A percentile compares a stretch with the other conserved stretches of the same genome.
Conservation (phyloP, 2,113 vertebrate species). For the Salminus brasiliensis region DNA sequence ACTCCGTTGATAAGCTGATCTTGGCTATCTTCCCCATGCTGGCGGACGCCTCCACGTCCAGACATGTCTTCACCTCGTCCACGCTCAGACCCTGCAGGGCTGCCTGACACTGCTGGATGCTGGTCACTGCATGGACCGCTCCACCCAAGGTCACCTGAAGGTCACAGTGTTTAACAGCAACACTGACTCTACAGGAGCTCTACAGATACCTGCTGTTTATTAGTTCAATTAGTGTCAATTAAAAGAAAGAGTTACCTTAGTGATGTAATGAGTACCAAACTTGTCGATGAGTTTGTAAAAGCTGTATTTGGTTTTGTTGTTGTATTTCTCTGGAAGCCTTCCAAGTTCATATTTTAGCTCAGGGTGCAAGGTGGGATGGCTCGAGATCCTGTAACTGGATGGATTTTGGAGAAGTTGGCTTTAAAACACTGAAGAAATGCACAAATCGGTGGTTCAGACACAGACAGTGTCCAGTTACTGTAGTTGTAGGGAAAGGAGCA, state of each 20-base stretch:
- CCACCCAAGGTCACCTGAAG: conserved; percentile 80
- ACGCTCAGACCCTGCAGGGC: conserved; percentile 70
- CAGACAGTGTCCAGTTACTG: background rate
- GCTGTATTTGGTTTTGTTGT: conserved; percentile 68
- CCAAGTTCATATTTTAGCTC: conserved; percentile 61
- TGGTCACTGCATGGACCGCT: conserved; percentile 76
- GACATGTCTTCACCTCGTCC: conserved; percentile 76
- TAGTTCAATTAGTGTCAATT: no score
- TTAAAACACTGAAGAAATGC: no score
- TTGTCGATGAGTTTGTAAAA: conserved; percentile 72
- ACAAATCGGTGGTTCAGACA: no score
- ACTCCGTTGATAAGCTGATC: background rate
- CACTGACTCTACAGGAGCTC: no score
- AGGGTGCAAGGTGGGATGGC: conserved; percentile 55
- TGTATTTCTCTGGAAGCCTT: conserved; percentile 50
- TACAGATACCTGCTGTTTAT: no score
- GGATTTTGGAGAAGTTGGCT: background rate
- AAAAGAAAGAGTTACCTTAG: no score
- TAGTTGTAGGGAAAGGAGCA: no score
- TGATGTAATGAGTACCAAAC: conserved; percentile 80
- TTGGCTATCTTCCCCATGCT: conserved; percentile 56
- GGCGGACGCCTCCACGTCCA: conserved; percentile 72
- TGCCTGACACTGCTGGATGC: conserved; percentile 78
- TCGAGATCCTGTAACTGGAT: conserved; percentile 69
- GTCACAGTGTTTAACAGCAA: background rate